Conservation (phyloP, 2,888 invertebrate genomes). For the Merodon equestris region DNA sequence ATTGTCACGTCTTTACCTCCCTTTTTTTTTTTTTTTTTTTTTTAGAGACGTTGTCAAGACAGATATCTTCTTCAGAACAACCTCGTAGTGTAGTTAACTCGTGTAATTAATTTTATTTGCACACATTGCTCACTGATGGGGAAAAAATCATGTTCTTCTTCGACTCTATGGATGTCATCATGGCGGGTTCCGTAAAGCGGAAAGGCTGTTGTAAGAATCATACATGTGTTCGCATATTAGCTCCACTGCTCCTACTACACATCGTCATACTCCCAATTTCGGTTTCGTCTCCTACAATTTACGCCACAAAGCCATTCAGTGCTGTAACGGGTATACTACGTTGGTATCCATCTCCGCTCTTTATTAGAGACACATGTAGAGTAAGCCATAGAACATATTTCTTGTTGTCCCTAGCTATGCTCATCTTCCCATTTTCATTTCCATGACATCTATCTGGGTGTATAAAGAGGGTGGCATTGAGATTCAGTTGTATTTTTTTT, state of each 20-base stretch:
- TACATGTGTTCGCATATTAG: too few relatives aligned
- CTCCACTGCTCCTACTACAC: background rate
- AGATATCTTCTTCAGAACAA: background rate
- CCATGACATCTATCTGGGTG: constrained; percentile 14
- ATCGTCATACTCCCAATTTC: background rate
- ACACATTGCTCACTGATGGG: constrained; percentile 33
- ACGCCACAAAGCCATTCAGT: constrained; percentile 24
- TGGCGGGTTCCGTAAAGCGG: background rate
- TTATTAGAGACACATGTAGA: constrained; percentile 51
- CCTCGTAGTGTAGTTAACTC: background rate
- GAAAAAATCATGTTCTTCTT: constrained; percentile 25
- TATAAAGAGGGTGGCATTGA: background rate
- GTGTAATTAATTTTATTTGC: constrained; percentile 49
- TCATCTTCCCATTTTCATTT: background rate
- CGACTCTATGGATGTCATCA: constrained; percentile 5
- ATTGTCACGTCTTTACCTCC: constrained; percentile 8
- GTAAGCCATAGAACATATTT: constrained; percentile 32
- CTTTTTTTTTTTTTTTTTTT: constrained; percentile 1
- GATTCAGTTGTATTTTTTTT: constrained; percentile 12
- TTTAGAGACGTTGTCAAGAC: constrained; percentile 7
- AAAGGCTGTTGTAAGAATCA: constrained; percentile 18
- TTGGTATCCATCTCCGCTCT: constrained; percentile 30
- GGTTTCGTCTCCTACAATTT: constrained; percentile 8
- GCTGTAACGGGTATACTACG: constrained; percentile 30
- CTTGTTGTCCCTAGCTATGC: constrained; percentile 14